Percentiles rank a stretch among this genome's conserved stretches.
Evolutionary conservation across 2,797 vertebrate genomes (phyloP).

Genomic region (Syngnathus rostellatus): DNA sequence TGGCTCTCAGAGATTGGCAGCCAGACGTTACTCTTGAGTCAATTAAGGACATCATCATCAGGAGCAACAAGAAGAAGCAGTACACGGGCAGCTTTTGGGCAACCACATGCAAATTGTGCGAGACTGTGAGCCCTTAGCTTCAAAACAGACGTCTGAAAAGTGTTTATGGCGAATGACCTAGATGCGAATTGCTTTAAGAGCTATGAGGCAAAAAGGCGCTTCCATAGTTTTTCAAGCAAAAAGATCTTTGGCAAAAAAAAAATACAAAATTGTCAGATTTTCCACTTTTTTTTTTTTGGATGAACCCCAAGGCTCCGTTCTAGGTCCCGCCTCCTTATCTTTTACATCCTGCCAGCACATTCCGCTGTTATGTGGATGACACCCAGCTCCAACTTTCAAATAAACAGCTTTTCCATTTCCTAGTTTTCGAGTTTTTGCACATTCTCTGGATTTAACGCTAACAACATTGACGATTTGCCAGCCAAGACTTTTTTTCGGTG

Average conservation of each 20-base stretch:
- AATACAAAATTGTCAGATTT: too few relatives aligned
- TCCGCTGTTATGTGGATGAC: background rate
- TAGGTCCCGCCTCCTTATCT: background rate
- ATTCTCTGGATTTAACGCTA: background rate
- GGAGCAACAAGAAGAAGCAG: background rate
- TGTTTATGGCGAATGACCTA: background rate
- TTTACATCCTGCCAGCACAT: background rate
- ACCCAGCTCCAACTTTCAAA: too few relatives aligned
- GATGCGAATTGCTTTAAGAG: background rate
- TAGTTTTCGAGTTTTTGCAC: background rate
- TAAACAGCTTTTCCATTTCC: background rate
- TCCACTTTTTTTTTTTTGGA: too few relatives aligned
- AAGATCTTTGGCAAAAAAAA: background rate
- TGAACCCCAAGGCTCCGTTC: background rate
- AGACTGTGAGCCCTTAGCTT: background rate
- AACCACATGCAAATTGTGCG: background rate
- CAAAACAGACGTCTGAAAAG: background rate
- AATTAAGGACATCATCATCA: background rate
- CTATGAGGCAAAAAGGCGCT: background rate
- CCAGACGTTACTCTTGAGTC: background rate
- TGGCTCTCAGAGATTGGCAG: background rate
- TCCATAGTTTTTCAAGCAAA: too few relatives aligned
- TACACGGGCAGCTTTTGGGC: background rate
- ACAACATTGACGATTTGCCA: background rate
- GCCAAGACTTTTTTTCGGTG: background rate